Base-by-base conservation (phyloP, 1,140 invertebrate genomes). In the Aphaenogaster floridana region DNA sequence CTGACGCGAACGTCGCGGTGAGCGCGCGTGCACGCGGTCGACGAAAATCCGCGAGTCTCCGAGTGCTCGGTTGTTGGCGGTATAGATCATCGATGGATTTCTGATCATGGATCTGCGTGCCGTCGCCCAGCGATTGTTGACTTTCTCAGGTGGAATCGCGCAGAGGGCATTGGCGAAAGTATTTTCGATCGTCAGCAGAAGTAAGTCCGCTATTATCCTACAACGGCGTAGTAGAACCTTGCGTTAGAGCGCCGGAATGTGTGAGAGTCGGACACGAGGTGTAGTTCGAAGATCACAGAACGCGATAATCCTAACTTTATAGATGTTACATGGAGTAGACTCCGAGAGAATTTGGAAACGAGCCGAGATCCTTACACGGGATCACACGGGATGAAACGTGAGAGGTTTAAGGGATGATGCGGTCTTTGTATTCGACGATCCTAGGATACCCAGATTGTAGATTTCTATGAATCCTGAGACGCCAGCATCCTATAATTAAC, bases 101-200 rank as follows among this genome's bases (percentile, higher is more conserved):
- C 66, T 57, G 61, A 86, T 87, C 78, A 90, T 89, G 89, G 89
- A 90, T 90, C 78, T 79, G 52, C 76, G 50, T 68, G 28, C n/a
- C 39, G 54, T 68, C 42, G 34, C 21, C 34, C 42, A 72, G 71
- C 88, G 85, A 74, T 45, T 59, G 45, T 87, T 50, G 66, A 87
- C 72, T 87, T 84, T 79, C 85, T 90, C 79, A 68, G 71, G 74
- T 86, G 85, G 85, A 79, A 90, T 84, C 78, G 66, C 52, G 86
- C n/a, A 79, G 68, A 74, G 50, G 72, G 28, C 79, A 87, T 69
- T 66, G 59, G 57, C 52, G 68, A 63, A 87, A 87, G 86, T 81
- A 83, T 87, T 85, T 89, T 89, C 59, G 52, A 90, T 87, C 68
- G 68, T 64, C 72, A 64, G 79, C 89, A 83, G 88, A 68, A 90